Conservation (phyloP, 2,797 vertebrate genomes). For the Astyanax mexicanus region DNA sequence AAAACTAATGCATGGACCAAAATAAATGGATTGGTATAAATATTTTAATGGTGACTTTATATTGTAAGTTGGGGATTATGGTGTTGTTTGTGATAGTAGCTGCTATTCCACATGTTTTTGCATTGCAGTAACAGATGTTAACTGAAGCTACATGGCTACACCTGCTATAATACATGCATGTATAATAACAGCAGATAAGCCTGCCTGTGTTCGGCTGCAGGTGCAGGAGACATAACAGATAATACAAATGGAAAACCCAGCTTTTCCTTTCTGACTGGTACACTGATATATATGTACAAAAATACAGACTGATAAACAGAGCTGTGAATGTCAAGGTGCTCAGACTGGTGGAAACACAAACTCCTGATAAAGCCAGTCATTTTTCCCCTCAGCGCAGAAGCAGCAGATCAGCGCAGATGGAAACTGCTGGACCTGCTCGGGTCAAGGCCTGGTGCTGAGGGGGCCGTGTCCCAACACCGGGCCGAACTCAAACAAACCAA, state of each 20-base stretch:
- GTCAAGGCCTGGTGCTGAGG: slow-evolving; percentile 56
- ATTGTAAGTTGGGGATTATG: too few relatives aligned
- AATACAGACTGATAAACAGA: slow-evolving; percentile 67
- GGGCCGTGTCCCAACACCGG: slow-evolving; percentile 54
- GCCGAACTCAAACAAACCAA: slow-evolving; percentile 67
- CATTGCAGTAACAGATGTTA: neutral
- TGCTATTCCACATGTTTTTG: neutral
- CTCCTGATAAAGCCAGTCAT: slow-evolving; percentile 72
- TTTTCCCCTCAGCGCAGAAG: slow-evolving; percentile 57
- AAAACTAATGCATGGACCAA: too few relatives aligned
- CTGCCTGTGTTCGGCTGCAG: neutral
- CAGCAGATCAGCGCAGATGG: slow-evolving; percentile 49
- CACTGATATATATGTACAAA: slow-evolving; percentile 65
- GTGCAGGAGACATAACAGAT: slow-evolving; percentile 29
- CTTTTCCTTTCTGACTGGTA: slow-evolving; percentile 13
- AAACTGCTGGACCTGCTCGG: slow-evolving; percentile 62
- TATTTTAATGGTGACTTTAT: too few relatives aligned
- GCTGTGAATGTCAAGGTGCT: slow-evolving; percentile 75
- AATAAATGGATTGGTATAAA: too few relatives aligned
- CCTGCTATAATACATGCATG: neutral
- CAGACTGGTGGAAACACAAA: slow-evolving; percentile 66
- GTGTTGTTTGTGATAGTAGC: too few relatives aligned
- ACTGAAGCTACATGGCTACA: neutral
- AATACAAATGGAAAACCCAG: slow-evolving; percentile 64
- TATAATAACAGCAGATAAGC: neutral